Base-by-base conservation (phyloP, 53 echinoderm and acorn worm genomes). In the Pentamera pediparva region DNA sequence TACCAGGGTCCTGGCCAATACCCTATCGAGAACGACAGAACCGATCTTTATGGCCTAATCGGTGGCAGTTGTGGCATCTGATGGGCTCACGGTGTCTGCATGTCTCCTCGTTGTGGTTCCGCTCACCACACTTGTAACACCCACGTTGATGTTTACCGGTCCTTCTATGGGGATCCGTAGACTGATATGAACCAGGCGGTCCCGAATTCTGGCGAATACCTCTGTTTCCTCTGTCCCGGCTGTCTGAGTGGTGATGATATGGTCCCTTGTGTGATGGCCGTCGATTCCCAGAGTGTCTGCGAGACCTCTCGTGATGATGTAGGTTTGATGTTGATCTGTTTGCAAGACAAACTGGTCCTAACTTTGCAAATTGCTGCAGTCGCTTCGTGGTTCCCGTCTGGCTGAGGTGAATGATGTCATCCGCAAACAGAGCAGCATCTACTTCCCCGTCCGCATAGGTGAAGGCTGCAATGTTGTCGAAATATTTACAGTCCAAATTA, bases 401-500 rank as follows among this genome's bases (percentile, higher is more conserved):
- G 30, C 59, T 59, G 0, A 30, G 59, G 59, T 59, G 59, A 41
- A 41, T n/a, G 25, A 51, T 3, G 28, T 59, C 59, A 31, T 59
- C 36, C 3, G 59, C 31, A 59, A 59, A 59, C 5, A 30, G 30
- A 56, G 27, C 30, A 59, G 27, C 25, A 24, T 28, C 59, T 5
- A 59, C 59, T 59, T 59, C 59, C 30, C 59, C 59, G 30, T 59
- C 26, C 4, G 27, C 59, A 59, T 59, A 59, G 59, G 59, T 28
- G 30, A 59, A 59, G 30, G 59, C 25, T 26, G 59, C 59, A 28
- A 59, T 31, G 31, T 59, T 59, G 17, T 59, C 59, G 5, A 59
- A 59, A 59, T 59, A 59, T 59, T 59, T 59, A 31, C 59, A 59
- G 31, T 59, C 59, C 30, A 59, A 59, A 28, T 59, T 59, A 28